Evolutionary conservation across 2,888 invertebrate genomes (phyloP).

Genomic region (Netelia melanura): DNA sequence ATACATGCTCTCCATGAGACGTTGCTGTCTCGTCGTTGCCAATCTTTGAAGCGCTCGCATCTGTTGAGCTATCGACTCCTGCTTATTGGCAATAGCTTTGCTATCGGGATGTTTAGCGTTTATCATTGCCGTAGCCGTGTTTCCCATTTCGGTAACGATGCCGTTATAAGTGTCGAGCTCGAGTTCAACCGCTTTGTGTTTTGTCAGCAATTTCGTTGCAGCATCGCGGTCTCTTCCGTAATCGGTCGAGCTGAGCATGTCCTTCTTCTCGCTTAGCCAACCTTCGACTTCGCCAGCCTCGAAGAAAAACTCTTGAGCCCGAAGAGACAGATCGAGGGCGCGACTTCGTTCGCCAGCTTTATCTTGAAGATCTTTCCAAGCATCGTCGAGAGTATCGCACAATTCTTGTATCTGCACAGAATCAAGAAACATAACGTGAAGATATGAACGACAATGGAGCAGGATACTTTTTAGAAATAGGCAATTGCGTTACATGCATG

Average conservation of each 20-base stretch:
- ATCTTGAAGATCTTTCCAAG: conserved; percentile 91
- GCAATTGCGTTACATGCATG: conserved; percentile 50
- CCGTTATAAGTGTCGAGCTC: conserved; percentile 96
- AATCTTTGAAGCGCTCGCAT: conserved; percentile 92
- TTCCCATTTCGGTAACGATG: conserved; percentile 96
- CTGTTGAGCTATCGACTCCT: conserved; percentile 91
- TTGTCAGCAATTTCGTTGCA: conserved; percentile 96
- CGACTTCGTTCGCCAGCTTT: conserved; percentile 90
- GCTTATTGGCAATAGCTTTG: conserved; percentile 91
- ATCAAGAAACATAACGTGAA: conserved; percentile 17
- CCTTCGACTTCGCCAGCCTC: conserved; percentile 96
- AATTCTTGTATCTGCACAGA: conserved; percentile 89
- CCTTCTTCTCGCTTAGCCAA: conserved; percentile 95
- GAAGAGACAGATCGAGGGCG: conserved; percentile 93
- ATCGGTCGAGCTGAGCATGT: conserved; percentile 92
- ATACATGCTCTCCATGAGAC: conserved; percentile 96
- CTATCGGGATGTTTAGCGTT: conserved; percentile 93
- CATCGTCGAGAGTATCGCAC: conserved; percentile 89
- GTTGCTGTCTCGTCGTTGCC: conserved; percentile 92
- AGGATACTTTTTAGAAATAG: not conserved
- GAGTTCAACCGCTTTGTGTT: conserved; percentile 97
- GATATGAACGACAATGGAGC: not conserved
- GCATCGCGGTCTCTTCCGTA: conserved; percentile 96
- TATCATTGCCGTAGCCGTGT: conserved; percentile 93
- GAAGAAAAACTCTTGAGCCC: conserved; percentile 96